phyloP scores from a whole-genome alignment of 30 jellyfish, hydroid and myxozoan genomes.

The Morbakka virulenta region DNA sequence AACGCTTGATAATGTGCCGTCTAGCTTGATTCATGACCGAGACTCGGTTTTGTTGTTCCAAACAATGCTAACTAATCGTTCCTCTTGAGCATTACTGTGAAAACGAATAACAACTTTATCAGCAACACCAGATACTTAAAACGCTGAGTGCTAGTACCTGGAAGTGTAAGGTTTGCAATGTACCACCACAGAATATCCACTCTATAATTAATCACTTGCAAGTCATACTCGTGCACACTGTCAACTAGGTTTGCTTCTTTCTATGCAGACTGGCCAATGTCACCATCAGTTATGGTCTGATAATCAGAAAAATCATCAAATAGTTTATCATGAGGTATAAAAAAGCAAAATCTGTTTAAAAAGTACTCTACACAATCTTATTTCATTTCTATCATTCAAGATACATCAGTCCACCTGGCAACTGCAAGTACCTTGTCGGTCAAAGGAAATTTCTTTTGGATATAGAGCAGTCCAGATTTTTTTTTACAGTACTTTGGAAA shows the following conservation, averaged over 20 bases:
- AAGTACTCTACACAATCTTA: conserved; percentile 47
- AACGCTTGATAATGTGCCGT: too few relatives aligned
- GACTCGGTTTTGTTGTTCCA: background rate
- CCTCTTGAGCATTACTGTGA: conserved; percentile 60
- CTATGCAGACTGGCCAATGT: too few relatives aligned
- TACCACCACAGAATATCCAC: too few relatives aligned
- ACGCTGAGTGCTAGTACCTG: conserved; percentile 25
- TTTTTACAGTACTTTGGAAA: conserved; percentile 23
- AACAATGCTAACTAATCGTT: conserved; percentile 5
- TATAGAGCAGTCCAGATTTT: conserved; percentile 26
- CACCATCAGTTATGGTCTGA: conserved; percentile 32
- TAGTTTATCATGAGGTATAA: conserved; percentile 25
- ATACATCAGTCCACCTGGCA: conserved; percentile 62
- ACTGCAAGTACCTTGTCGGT: background rate
- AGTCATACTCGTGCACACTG: conserved; percentile 9
- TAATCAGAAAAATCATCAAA: conserved; percentile 53
- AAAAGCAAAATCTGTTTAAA: too few relatives aligned
- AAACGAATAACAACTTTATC: conserved; percentile 16
- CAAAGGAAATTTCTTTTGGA: conserved; percentile 27
- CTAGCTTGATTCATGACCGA: too few relatives aligned
- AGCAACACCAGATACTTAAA: too few relatives aligned
- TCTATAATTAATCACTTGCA: conserved; percentile 21
- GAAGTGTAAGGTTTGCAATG: background rate
- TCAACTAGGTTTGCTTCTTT: conserved; percentile 17
- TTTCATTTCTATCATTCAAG: conserved; percentile 1